Evolutionary conservation across 2,113 vertebrate species (phyloP).

Genomic region (Protomyctophum bolini): DNA sequence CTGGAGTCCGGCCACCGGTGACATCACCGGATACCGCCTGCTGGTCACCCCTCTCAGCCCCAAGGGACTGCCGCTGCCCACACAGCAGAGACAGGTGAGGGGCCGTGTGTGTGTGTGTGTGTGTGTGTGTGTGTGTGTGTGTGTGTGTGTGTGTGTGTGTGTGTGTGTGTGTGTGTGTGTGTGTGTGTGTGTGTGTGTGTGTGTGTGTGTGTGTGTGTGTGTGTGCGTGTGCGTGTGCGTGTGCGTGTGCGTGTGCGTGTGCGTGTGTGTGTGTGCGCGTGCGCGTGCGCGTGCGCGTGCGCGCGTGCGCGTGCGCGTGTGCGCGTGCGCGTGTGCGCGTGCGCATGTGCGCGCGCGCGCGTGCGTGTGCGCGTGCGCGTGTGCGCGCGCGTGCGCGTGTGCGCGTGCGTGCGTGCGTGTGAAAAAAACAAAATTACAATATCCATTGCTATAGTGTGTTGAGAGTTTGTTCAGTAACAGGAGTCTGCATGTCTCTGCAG

Average conservation of each 20-base stretch:
- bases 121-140: not conserved
- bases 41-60: slow-evolving; percentile 70
- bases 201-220: not conserved
- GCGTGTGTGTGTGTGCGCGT: not conserved
- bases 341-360: no score
- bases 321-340: not conserved
- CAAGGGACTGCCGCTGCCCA: slow-evolving; percentile 42
- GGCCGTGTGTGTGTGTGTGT: no score
- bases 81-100: slow-evolving; percentile 78
- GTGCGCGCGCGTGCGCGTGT: no score
- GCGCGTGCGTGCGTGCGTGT: no score
- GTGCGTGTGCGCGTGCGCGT: not conserved
- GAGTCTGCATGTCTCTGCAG: no score
- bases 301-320: not conserved
- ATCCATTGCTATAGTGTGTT: no score
- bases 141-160: slow-evolving; percentile 1
- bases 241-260: not conserved
- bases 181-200: slow-evolving; percentile 6
- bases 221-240: not conserved
- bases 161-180: slow-evolving; percentile 1
- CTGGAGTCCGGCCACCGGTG: slow-evolving; percentile 85
- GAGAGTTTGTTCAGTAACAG: no score
- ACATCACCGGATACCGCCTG: slow-evolving; percentile 79
- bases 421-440: no score
- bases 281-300: not conserved